Conservation (phyloP, 2,888 invertebrate species). For the Pterostichus niger region DNA sequence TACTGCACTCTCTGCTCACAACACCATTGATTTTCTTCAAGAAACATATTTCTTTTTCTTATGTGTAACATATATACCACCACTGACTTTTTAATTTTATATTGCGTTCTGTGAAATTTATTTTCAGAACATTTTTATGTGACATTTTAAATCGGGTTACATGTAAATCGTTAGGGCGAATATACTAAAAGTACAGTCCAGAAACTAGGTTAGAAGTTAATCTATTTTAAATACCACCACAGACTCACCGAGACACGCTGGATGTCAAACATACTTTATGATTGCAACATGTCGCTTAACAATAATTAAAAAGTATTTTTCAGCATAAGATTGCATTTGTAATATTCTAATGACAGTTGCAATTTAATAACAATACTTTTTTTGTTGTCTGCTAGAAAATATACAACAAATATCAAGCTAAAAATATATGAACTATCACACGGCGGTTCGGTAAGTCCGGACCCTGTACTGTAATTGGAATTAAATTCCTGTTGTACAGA, state of each 20-base stretch:
- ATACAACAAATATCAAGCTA: no score
- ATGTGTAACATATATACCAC: background rate
- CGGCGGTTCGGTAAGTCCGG: no score
- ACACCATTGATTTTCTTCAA: background rate
- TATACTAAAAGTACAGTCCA: background rate
- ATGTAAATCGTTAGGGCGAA: slow-evolving; percentile 40
- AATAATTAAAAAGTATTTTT: slow-evolving; percentile 44
- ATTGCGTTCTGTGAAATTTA: slow-evolving; percentile 17
- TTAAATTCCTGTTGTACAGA: no score
- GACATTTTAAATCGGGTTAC: slow-evolving; percentile 55
- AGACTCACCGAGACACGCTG: background rate
- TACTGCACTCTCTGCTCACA: no score
- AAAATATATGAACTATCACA: no score
- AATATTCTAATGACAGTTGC: no score
- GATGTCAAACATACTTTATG: background rate
- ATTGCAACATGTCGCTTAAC: background rate
- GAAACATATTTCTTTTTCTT: background rate
- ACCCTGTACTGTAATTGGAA: no score
- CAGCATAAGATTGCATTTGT: background rate
- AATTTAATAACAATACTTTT: no score
- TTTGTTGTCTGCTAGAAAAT: no score
- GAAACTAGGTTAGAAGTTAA: slow-evolving; percentile 29
- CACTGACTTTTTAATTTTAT: slow-evolving; percentile 41
- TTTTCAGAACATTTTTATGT: slow-evolving; percentile 35
- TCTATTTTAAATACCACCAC: slow-evolving; percentile 50